Evolutionary conservation across 2,888 invertebrate species (phyloP).

Genomic region (Eupithecia dodoneata): DNA sequence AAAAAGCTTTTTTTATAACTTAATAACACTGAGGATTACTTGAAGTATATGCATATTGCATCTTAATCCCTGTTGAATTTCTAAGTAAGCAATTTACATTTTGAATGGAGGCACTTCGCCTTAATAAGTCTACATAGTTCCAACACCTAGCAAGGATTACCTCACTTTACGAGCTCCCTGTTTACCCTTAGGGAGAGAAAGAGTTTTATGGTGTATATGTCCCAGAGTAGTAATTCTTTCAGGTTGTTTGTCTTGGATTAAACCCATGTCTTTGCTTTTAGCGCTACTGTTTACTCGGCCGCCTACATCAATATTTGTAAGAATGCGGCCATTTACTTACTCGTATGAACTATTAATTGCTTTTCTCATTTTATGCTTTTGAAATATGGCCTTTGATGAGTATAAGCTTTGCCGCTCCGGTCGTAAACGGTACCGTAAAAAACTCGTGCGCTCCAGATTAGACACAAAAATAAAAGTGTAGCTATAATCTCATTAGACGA

Average conservation of each 20-base stretch:
- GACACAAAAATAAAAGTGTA: slow-evolving; percentile 56
- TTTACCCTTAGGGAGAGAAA: slow-evolving; percentile 67
- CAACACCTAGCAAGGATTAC: slow-evolving; percentile 71
- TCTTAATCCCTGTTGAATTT: slow-evolving; percentile 66
- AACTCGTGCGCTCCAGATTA: slow-evolving; percentile 59
- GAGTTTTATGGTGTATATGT: slow-evolving; percentile 73
- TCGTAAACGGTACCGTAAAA: slow-evolving; percentile 69
- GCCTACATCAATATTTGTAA: slow-evolving; percentile 78
- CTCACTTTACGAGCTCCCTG: slow-evolving; percentile 69
- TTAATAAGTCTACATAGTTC: slow-evolving; percentile 66
- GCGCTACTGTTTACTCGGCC: slow-evolving; percentile 77
- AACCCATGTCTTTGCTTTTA: slow-evolving; percentile 81
- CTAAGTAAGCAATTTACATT: slow-evolving; percentile 73
- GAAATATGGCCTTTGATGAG: slow-evolving; percentile 70
- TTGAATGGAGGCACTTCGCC: slow-evolving; percentile 65
- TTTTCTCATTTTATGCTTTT: slow-evolving; percentile 75
- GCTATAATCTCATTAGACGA: slow-evolving; percentile 65
- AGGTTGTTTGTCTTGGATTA: slow-evolving; percentile 80
- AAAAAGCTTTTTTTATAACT: slow-evolving; percentile 14
- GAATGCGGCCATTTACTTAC: slow-evolving; percentile 72
- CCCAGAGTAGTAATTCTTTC: slow-evolving; percentile 76
- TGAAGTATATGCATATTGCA: slow-evolving; percentile 69
- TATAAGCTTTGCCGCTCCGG: slow-evolving; percentile 57
- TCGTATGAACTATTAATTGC: slow-evolving; percentile 76
- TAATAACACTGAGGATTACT: slow-evolving; percentile 53